Evolutionary conservation across 1,140 invertebrate genomes (phyloP), one percentile per base, ranked within the genome.

Genomic region (Oreohelix idahoensis): DNA sequence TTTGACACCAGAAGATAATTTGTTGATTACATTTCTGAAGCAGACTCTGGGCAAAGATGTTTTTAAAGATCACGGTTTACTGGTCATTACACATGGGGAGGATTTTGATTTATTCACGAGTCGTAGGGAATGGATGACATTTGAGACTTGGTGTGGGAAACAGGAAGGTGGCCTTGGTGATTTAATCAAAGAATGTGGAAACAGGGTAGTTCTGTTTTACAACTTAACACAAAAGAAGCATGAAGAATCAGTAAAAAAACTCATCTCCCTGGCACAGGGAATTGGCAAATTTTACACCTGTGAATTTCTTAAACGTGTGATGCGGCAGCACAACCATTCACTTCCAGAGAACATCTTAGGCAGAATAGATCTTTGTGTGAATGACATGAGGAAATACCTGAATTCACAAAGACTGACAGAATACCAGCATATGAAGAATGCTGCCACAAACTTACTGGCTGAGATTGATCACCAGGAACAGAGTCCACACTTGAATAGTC

Each of bases 151-250:
- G 63, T 66, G 63, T 23, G 20, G 32, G 17, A 29, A 66, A 17
- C 63, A 66, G 29, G 63, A 66, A 66, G 29, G 63, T 66, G 63
- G n/a, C 1, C 63, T 66, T 32, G 63, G 63, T 32, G 63, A 66
- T 17, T 66, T 66, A 10, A 66, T 66, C 20, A 66, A 66, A 32
- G 63, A 66, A 66, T 66, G 63, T 66, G 63, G 63, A 29, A 66
- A 66, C 29, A 29, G 63, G 11, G 63, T 66, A 5, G 29, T 66
- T 29, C 20, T 66, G 29, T 66, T 66, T 35, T 23, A 66, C 29
- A 66, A 66, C 20, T 35, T 66, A 35, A 66, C 63, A 35, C 29
- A 17, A 29, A 66, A 5, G n/a, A 66, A 66, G 29, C 63, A 66
- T 35, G 63, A 66, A 23, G 63, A 66, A 23, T 66, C 63, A 66